Evolutionary conservation across 2,888 invertebrate genomes (phyloP).

Genomic region (Napeogenes sylphis): DNA sequence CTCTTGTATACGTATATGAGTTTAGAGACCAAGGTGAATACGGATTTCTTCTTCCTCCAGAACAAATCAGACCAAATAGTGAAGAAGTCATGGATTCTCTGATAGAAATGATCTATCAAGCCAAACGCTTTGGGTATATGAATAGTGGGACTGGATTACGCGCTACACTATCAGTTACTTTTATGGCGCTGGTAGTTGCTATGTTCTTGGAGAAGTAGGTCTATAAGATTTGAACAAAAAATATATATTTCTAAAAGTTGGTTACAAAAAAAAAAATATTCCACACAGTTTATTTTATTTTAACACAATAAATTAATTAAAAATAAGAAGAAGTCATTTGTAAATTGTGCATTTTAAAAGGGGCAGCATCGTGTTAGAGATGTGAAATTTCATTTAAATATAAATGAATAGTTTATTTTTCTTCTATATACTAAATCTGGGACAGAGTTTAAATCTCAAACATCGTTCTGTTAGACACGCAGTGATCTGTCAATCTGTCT

Average conservation of each 20-base stretch:
- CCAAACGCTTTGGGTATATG: slow-evolving; percentile 57
- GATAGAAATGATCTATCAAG: slow-evolving; percentile 58
- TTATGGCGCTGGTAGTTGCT: too few species aligned
- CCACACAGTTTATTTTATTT: too few species aligned
- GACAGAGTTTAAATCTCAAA: slow-evolving; percentile 13
- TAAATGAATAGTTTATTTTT: neutral
- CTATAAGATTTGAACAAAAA: too few species aligned
- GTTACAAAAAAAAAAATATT: too few species aligned
- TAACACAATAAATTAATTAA: too few species aligned
- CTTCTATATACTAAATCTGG: neutral
- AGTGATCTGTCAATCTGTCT: slow-evolving; percentile 20
- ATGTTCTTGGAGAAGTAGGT: too few species aligned
- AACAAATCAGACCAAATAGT: slow-evolving; percentile 80
- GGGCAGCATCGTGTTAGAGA: too few species aligned
- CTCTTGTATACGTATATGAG: slow-evolving; percentile 83
- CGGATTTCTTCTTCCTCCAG: slow-evolving; percentile 83
- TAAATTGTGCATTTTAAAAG: too few species aligned
- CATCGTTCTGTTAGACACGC: slow-evolving; percentile 10
- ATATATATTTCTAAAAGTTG: too few species aligned
- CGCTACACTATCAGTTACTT: too few species aligned
- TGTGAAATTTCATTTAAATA: neutral
- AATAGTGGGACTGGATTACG: slow-evolving; percentile 23
- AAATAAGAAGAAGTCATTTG: too few species aligned
- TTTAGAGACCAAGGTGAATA: slow-evolving; percentile 81
- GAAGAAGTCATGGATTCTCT: slow-evolving; percentile 77